phyloP scores from a whole-genome alignment of 1,140 invertebrate species.

The Drosophila rhopaloa region DNA sequence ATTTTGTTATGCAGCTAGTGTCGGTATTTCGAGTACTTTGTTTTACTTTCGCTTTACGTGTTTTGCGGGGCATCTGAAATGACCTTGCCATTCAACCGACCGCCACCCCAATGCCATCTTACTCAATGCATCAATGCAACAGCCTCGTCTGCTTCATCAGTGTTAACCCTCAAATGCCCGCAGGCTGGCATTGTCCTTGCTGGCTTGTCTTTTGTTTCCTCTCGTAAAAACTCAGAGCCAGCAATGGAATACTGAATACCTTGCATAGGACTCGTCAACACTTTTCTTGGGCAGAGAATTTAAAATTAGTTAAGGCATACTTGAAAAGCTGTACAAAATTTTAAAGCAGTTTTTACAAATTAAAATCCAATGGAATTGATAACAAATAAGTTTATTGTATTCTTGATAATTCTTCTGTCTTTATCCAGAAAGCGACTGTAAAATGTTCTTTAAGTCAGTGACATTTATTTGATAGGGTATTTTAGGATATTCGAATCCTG shows the following conservation, averaged over 20 bases:
- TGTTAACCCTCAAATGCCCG: conserved; percentile 45
- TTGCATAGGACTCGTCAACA: neutral
- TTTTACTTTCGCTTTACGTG: conserved; percentile 19
- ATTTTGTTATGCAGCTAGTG: conserved; percentile 12
- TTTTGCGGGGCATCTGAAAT: conserved; percentile 6
- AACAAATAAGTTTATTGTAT: too few species aligned
- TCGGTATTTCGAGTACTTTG: conserved; percentile 2
- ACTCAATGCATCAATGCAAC: conserved; percentile 56
- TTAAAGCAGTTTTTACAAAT: too few species aligned
- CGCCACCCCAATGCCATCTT: conserved; percentile 6
- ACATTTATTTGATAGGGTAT: too few species aligned
- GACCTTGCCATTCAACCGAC: conserved; percentile 59
- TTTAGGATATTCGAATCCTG: neutral
- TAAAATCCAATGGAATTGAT: too few species aligned
- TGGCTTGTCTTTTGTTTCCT: conserved; percentile 51
- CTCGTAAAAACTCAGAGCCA: neutral
- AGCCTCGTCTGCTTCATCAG: conserved; percentile 30
- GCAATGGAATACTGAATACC: neutral
- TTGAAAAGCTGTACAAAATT: too few species aligned
- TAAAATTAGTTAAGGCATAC: too few species aligned
- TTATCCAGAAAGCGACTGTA: too few species aligned
- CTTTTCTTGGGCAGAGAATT: too few species aligned
- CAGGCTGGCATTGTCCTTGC: conserved; percentile 67
- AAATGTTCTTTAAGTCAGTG: too few species aligned
- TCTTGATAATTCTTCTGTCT: too few species aligned